A percentile compares a stretch with the other conserved stretches of the same genome.
Evolutionary conservation across 2,888 invertebrate species (phyloP).

Genomic region (Oxyscelio sp.): DNA sequence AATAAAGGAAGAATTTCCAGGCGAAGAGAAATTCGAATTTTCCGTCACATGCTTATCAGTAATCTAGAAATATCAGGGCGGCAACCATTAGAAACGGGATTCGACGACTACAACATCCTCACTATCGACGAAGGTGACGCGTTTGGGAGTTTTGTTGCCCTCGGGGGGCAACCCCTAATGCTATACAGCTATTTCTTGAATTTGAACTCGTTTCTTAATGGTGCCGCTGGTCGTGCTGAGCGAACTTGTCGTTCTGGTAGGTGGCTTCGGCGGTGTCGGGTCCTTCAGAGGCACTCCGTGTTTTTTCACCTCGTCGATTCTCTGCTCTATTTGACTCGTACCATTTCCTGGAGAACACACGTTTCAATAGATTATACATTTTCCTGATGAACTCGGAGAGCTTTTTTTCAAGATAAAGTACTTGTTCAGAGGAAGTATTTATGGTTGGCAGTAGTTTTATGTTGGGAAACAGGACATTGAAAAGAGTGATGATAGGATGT

Average conservation of each 20-base stretch:
- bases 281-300: conserved; percentile 74
- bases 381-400: conserved; percentile 20
- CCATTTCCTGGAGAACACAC: conserved; percentile 59
- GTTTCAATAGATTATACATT: conserved; percentile 31
- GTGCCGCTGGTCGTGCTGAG: conserved; percentile 88
- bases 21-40: conserved; percentile 30
- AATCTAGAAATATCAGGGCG: conserved; percentile 12
- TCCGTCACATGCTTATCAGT: conserved; percentile 36
- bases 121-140: conserved; percentile 86
- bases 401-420: background rate
- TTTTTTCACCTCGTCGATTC: conserved; percentile 73
- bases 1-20: conserved; percentile 16
- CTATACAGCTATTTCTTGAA: conserved; percentile 95
- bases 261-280: conserved; percentile 85
- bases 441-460: background rate
- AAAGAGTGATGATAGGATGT: too few relatives aligned
- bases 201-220: conserved; percentile 94
- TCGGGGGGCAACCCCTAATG: conserved; percentile 88
- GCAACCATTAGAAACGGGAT: conserved; percentile 82
- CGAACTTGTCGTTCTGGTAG: conserved; percentile 86
- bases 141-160: conserved; percentile 85
- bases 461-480: too few relatives aligned
- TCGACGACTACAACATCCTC: conserved; percentile 79
- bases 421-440: background rate
- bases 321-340: conserved; percentile 71